phyloP scores from a whole-genome alignment of 2,797 vertebrate species.

The Coracias cyanogaster region DNA sequence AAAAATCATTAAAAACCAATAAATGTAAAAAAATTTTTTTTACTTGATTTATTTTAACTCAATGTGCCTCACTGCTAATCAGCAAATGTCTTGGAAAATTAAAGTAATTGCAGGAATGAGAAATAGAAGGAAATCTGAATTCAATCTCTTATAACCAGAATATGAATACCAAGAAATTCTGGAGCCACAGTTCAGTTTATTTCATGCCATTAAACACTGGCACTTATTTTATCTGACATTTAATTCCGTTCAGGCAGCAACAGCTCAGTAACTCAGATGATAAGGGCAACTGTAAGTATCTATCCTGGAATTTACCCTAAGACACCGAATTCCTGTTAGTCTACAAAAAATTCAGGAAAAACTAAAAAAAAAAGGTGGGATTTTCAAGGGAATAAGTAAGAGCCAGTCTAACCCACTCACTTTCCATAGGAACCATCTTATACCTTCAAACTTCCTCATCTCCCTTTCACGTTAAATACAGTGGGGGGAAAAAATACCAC shows the following conservation, averaged over 20 bases:
- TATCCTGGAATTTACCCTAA: neutral
- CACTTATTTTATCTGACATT: conserved; percentile 62
- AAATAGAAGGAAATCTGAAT: conserved; percentile 22
- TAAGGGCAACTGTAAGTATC: conserved; percentile 1
- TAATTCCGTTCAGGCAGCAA: conserved; percentile 36
- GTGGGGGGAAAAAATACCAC: rapidly evolving
- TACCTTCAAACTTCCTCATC: neutral
- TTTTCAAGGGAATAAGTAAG: neutral
- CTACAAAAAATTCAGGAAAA: no score
- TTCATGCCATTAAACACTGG: conserved; percentile 49
- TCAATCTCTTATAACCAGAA: neutral
- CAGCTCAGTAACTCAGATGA: conserved; percentile 50
- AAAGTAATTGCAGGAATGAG: conserved; percentile 6
- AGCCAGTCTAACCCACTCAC: neutral
- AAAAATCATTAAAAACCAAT: neutral
- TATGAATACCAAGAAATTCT: conserved; percentile 28
- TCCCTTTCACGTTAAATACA: neutral
- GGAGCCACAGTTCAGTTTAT: conserved; percentile 33
- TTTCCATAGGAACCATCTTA: neutral
- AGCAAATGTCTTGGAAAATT: conserved; percentile 57
- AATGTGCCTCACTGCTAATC: neutral
- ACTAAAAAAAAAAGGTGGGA: neutral
- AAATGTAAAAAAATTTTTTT: neutral
- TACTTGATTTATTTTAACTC: conserved; percentile 26
- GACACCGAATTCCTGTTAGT: neutral